A percentile compares a stretch with the other conserved stretches of the same genome.
phyloP scores from a whole-genome alignment of 2,113 vertebrate species.

The Notothenia coriiceps region DNA sequence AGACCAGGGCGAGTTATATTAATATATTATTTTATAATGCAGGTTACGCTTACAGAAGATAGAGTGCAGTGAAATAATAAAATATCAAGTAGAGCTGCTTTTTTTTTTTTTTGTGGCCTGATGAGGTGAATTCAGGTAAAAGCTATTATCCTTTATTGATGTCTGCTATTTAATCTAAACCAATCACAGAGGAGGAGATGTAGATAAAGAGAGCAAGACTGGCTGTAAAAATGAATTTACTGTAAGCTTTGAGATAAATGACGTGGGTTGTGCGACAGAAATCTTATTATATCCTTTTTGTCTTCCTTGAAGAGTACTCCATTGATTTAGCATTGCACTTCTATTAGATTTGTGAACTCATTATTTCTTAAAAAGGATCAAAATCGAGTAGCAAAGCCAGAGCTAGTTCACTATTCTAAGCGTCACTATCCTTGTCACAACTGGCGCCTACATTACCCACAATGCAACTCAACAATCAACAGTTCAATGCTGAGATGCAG shows the following conservation, averaged over 20 bases:
- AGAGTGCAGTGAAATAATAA: neutral
- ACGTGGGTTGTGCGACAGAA: constrained; percentile 4
- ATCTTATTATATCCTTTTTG: neutral
- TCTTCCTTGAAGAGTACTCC: neutral
- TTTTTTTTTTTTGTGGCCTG: constrained; percentile 19
- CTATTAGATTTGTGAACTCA: too few relatives aligned
- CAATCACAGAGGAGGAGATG: constrained; percentile 40
- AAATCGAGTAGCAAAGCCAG: neutral
- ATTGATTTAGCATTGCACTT: neutral
- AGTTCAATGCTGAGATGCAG: neutral
- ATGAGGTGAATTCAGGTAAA: constrained; percentile 52
- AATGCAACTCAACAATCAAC: neutral
- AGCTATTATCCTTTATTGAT: constrained; percentile 53
- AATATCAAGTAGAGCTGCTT: constrained; percentile 15
- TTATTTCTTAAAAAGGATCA: too few relatives aligned
- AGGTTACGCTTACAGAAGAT: constrained; percentile 1
- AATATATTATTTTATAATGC: constrained; percentile 35
- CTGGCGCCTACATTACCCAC: neutral
- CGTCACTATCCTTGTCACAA: neutral
- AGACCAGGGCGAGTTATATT: constrained; percentile 35
- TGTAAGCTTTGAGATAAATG: constrained; percentile 26
- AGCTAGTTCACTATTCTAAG: neutral
- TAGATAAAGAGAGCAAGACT: constrained; percentile 23
- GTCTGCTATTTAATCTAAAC: constrained; percentile 50
- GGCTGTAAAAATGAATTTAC: neutral